Conservation (phyloP, 2,113 vertebrate genomes). For the Xenopus tropicalis region DNA sequence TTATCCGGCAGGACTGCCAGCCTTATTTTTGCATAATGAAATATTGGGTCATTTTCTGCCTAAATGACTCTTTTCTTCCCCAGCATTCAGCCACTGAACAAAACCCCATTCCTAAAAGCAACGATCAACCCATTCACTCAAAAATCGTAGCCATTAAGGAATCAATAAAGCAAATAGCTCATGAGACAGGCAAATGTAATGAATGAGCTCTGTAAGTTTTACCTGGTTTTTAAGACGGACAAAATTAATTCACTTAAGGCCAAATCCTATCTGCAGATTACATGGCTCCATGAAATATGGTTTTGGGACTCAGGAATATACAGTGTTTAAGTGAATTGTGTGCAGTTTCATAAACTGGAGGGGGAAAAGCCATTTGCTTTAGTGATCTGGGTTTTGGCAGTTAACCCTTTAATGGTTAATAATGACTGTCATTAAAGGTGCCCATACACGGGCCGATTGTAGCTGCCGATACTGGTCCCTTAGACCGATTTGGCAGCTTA, state of each 20-base stretch:
- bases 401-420: slow-evolving; percentile 7
- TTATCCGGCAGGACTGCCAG: too few relatives aligned
- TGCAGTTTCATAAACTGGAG: slow-evolving; percentile 31
- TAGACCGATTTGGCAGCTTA: too few relatives aligned
- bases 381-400: not conserved
- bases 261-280: slow-evolving; percentile 24
- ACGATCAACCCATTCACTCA: not conserved
- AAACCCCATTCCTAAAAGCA: not conserved
- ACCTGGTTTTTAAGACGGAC: slow-evolving; percentile 16
- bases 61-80: too few relatives aligned
- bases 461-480: too few relatives aligned
- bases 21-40: too few relatives aligned
- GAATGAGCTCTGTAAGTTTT: slow-evolving; percentile 32
- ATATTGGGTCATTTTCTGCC: too few relatives aligned
- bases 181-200: slow-evolving; percentile 16
- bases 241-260: slow-evolving; percentile 32
- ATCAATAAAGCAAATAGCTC: slow-evolving; percentile 38
- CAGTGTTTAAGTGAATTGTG: slow-evolving; percentile 39
- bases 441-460: too few relatives aligned
- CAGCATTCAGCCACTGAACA: too few relatives aligned
- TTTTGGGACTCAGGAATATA: slow-evolving; percentile 19
- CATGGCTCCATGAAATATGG: slow-evolving; percentile 35
- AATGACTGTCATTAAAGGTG: not conserved
- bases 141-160: slow-evolving; percentile 10
- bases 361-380: slow-evolving; percentile 23